These are phyloP conservation scores for Agrotis segetum DNA, from an alignment of 2,888 invertebrate genomes.

Conservation along the genomic window DNA sequence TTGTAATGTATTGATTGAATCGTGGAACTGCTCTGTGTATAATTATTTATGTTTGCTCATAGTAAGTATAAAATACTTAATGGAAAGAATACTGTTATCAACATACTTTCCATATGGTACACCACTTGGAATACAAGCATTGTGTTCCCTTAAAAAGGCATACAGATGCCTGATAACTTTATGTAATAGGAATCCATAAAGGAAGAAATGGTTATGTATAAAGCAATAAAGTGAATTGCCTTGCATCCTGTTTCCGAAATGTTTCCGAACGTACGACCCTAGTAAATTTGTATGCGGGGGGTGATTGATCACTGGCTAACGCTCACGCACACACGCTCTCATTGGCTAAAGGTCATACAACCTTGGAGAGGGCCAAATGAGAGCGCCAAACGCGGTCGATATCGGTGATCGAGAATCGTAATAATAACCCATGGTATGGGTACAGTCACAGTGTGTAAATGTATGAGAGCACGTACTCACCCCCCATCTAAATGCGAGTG, in stretches of 20 bases:
- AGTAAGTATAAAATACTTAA: neutral
- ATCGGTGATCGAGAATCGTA: too few species aligned
- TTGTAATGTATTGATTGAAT: slow-evolving; percentile 26
- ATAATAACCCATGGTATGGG: too few species aligned
- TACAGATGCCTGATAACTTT: slow-evolving; percentile 41
- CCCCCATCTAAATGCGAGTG: too few species aligned
- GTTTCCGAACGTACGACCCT: slow-evolving; percentile 59
- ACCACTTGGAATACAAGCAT: slow-evolving; percentile 13
- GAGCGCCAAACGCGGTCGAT: too few species aligned
- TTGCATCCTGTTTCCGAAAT: slow-evolving; percentile 74
- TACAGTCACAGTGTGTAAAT: too few species aligned
- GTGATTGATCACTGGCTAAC: slow-evolving; percentile 80
- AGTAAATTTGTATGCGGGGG: slow-evolving; percentile 69
- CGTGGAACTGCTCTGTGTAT: neutral
- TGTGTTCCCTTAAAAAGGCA: slow-evolving; percentile 28
- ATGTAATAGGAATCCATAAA: slow-evolving; percentile 55
- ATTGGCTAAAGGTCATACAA: too few species aligned
- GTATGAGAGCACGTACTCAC: too few species aligned
- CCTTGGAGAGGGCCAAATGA: too few species aligned
- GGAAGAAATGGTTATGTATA: slow-evolving; percentile 66
- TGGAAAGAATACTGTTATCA: neutral
- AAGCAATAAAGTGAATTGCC: slow-evolving; percentile 76
- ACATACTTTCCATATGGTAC: slow-evolving; percentile 11
- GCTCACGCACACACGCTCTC: too few species aligned
- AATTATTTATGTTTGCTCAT: neutral